These are phyloP conservation scores for Thunnus albacares DNA, from an alignment of 2,797 vertebrate genomes.

Conservation along the genomic window DNA sequence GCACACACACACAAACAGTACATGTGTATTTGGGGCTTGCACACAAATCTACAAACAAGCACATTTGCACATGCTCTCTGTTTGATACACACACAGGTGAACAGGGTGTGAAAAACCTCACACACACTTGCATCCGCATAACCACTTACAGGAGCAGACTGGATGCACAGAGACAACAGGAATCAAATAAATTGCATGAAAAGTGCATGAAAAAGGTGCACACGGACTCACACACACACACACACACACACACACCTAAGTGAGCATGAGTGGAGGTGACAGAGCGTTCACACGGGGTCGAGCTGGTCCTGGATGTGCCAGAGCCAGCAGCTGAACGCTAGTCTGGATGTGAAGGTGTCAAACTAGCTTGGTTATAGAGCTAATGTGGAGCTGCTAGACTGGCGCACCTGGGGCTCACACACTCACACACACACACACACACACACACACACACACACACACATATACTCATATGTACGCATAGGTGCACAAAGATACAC, in stretches of 20 bases:
- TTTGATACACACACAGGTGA: slow-evolving; percentile 11
- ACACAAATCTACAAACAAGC: slow-evolving; percentile 35
- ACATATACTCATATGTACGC: slow-evolving; percentile 9
- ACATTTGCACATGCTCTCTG: slow-evolving; percentile 24
- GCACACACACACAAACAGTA: slow-evolving; percentile 19
- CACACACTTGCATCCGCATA: slow-evolving; percentile 39
- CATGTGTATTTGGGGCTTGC: neutral
- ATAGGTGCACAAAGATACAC: slow-evolving; percentile 42
- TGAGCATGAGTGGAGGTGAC: slow-evolving; percentile 77
- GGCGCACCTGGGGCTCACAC: slow-evolving; percentile 76
- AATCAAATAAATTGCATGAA: slow-evolving; percentile 64
- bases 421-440: slow-evolving; percentile 60
- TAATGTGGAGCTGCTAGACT: slow-evolving; percentile 76
- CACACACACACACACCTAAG: slow-evolving; percentile 55
- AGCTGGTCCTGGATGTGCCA: slow-evolving; percentile 78
- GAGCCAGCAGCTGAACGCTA: slow-evolving; percentile 75
- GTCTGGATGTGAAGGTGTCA: slow-evolving; percentile 79
- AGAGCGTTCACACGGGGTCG: slow-evolving; percentile 73
- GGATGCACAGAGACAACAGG: slow-evolving; percentile 46
- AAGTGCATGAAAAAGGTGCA: slow-evolving; percentile 68
- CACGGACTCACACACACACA: slow-evolving; percentile 12
- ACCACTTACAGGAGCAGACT: slow-evolving; percentile 39
- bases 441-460: slow-evolving; percentile 29
- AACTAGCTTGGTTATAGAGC: slow-evolving; percentile 78
- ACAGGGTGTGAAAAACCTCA: slow-evolving; percentile 54